Evolutionary conservation across 1,140 invertebrate species (phyloP), one percentile per base, ranked within the genome.

Genomic region (Adoxophyes honmai): DNA sequence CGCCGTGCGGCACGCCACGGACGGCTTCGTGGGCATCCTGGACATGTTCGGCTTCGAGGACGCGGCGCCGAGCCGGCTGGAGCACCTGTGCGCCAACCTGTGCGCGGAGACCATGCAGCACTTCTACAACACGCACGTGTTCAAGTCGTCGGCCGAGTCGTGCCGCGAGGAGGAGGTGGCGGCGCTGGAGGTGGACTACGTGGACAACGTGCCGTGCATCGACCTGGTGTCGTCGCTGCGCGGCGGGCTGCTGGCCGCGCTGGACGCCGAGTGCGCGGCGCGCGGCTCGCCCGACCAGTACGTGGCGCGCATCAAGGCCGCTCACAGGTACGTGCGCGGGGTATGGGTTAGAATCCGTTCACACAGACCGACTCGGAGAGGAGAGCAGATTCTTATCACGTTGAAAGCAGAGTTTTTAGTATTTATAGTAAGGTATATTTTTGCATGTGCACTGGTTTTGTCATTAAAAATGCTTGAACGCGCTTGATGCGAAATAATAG

Each of bases 11-110:
- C 96, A 97, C 88, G 96, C 96, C n/a, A 98, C 96, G 0, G 96
- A 98, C 78, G 96, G 96, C 2, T 98, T 98, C 81, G 98, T 98
- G 65, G 97, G 97, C 9, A 98, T 98, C 69, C 89, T 98, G 44
- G 97, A 98, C 76, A 98, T 98, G 97, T 98, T 98, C 86, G 97
- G 97, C 0, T 98, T 98, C 85, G 97, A 98, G 90, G 96, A 97
- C 82, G 95, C 95, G 15, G 95, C 95, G 75, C 96, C 96, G 0
- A 95, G 95, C 69, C 96, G 97, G 69, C 90, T 98, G 64, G 97
- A 98, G 80, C 97, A 98, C 78, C 89, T 98, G 11, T 98, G 97
- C 86, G 97, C 98, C 66, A 98, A 98, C 88, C 88, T 98, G 38
- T 98, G 97, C 85, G 96, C 97, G 0, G 97, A 99, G 90, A 98